Evolutionary conservation across 2,888 invertebrate genomes (phyloP).

Genomic region (Drosophila hawaiiensis): DNA sequence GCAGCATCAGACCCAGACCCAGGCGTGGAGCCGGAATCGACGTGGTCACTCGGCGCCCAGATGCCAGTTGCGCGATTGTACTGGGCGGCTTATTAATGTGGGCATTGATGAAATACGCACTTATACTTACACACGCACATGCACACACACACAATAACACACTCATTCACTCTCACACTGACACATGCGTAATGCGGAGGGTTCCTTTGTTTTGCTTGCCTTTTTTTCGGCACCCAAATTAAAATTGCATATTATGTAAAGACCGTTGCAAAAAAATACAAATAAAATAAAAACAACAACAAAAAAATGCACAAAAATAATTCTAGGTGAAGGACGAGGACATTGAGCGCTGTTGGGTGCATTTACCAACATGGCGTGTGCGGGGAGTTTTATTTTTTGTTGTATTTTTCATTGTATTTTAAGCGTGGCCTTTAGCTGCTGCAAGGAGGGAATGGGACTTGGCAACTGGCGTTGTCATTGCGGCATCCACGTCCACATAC

Average conservation of each 20-base stretch:
- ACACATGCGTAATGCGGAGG: constrained; percentile 74
- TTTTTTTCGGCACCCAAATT: constrained; percentile 70
- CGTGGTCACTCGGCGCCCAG: constrained; percentile 62
- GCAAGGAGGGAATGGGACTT: constrained; percentile 12
- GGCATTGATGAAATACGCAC: constrained; percentile 80
- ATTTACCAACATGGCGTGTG: constrained; percentile 57
- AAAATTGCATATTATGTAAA: constrained; percentile 83
- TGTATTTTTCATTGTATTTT: constrained; percentile 65
- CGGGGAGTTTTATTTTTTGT: constrained; percentile 34
- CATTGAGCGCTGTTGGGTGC: constrained; percentile 48
- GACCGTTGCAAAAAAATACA: constrained; percentile 43
- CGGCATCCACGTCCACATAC: constrained; percentile 61
- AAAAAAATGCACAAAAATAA: constrained; percentile 75
- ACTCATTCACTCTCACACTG: constrained; percentile 36
- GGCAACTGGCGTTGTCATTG: constrained; percentile 60
- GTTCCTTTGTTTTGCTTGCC: constrained; percentile 48
- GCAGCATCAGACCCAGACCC: constrained; percentile 2
- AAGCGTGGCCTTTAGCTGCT: constrained; percentile 49
- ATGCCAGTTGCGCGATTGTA: constrained; percentile 43
- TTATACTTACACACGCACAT: constrained; percentile 41
- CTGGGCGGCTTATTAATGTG: constrained; percentile 79
- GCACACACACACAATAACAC: constrained; percentile 19
- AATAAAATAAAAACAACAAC: constrained; percentile 39
- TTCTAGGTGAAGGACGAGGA: constrained; percentile 84
- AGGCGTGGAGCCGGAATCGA: constrained; percentile 10